Conservation (phyloP, 2,113 vertebrate species). For the Jacana jacana region DNA sequence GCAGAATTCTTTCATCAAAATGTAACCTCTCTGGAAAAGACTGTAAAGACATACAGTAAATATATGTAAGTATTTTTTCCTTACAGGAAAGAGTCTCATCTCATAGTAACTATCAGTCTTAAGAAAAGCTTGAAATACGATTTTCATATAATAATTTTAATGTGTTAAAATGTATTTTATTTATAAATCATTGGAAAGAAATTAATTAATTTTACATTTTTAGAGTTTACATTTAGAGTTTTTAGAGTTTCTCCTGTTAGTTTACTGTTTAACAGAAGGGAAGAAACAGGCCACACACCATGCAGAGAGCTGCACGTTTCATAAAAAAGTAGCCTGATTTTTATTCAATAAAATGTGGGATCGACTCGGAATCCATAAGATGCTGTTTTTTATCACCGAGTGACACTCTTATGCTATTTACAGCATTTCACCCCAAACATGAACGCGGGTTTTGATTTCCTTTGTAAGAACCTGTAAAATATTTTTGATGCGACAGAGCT, state of each 20-base stretch:
- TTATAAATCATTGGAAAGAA: neutral
- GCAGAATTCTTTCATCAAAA: neutral
- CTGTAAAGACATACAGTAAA: neutral
- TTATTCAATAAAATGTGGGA: neutral
- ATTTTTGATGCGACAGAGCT: slow-evolving; percentile 26
- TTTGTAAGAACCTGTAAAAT: neutral
- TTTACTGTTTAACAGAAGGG: neutral
- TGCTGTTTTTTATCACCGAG: neutral
- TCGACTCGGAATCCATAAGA: neutral
- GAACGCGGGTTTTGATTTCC: neutral
- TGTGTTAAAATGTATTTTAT: neutral
- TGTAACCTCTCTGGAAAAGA: neutral
- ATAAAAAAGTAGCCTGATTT: neutral
- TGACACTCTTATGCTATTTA: neutral
- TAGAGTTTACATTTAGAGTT: too few species aligned
- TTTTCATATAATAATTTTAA: neutral
- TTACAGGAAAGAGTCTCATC: neutral
- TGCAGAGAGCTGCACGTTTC: neutral
- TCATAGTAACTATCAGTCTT: neutral
- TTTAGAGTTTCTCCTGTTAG: too few species aligned
- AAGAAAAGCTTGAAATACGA: neutral
- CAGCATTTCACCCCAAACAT: neutral
- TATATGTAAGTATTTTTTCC: neutral
- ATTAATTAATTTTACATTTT: neutral
- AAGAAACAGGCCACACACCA: neutral